phyloP scores from a whole-genome alignment of 2,797 vertebrate genomes.

The Sorex maritimensis region DNA sequence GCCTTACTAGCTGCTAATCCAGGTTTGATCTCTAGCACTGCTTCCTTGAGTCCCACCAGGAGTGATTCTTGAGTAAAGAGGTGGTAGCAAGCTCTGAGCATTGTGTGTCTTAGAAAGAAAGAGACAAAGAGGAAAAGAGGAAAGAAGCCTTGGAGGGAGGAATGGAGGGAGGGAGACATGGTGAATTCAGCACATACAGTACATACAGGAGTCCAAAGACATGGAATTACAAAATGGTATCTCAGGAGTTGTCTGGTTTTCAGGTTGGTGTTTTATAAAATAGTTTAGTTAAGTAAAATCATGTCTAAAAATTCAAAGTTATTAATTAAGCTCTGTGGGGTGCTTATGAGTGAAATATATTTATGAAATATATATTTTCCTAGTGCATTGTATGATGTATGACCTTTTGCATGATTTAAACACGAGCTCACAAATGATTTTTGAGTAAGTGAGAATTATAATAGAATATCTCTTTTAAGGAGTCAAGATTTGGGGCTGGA shows the following conservation, averaged over 20 bases:
- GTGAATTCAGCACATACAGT: not conserved
- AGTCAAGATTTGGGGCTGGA: not conserved
- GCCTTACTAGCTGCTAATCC: too few species aligned
- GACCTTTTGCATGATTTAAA: not conserved
- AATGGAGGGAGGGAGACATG: too few species aligned
- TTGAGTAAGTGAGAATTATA: constrained; percentile 42
- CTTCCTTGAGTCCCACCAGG: too few species aligned
- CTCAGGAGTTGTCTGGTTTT: not conserved
- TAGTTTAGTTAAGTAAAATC: not conserved
- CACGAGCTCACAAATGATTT: not conserved
- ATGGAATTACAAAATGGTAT: not conserved
- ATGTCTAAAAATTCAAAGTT: constrained; percentile 51
- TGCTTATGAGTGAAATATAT: not conserved
- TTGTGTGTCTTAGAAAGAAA: too few species aligned
- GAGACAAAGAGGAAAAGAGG: too few species aligned
- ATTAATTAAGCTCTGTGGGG: not conserved
- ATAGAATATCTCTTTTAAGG: not conserved
- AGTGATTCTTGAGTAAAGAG: too few species aligned
- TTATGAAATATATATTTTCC: not conserved
- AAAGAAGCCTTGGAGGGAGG: too few species aligned
- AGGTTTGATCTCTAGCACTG: too few species aligned
- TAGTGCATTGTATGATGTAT: not conserved
- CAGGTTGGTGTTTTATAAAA: not conserved
- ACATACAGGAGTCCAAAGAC: not conserved
- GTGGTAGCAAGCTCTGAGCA: too few species aligned